Conservation (phyloP, 1,140 invertebrate genomes). For the Caerostris extrusa region DNA sequence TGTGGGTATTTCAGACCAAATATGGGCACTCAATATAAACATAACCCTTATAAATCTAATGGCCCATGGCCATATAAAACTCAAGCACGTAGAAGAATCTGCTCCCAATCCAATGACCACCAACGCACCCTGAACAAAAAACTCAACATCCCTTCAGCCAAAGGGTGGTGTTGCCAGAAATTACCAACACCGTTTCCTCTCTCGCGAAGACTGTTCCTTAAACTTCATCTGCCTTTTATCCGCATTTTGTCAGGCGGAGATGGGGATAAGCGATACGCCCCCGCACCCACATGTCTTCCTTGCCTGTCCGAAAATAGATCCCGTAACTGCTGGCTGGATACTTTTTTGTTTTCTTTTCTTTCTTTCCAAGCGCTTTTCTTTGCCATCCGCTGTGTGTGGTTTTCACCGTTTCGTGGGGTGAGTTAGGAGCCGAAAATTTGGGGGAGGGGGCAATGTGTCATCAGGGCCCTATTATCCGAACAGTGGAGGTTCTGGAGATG, state of each 20-base stretch:
- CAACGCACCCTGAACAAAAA: background rate
- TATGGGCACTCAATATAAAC: too few relatives aligned
- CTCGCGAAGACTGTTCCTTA: background rate
- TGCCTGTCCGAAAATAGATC: slow-evolving; percentile 57
- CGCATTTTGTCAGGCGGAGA: slow-evolving; percentile 47
- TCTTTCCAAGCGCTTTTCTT: background rate
- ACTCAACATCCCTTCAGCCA: background rate
- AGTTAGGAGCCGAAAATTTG: slow-evolving; percentile 72
- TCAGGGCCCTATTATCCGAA: slow-evolving; percentile 67
- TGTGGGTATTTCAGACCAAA: too few relatives aligned
- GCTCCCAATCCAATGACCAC: background rate
- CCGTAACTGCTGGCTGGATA: slow-evolving; percentile 11
- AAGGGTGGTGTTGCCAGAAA: background rate
- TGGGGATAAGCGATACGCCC: slow-evolving; percentile 46
- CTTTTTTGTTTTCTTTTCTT: background rate
- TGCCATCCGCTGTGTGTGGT: slow-evolving; percentile 5
- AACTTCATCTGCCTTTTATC: slow-evolving; percentile 65
- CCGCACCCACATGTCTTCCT: slow-evolving; percentile 49
- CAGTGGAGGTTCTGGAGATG: slow-evolving; percentile 34
- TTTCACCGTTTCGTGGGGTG: slow-evolving; percentile 11
- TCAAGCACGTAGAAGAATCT: background rate
- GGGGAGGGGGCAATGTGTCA: slow-evolving; percentile 65
- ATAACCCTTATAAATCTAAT: background rate
- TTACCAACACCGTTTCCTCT: background rate
- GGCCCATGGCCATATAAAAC: background rate